These are phyloP conservation scores for Lithobates sylvaticus DNA, from an alignment of 2,797 vertebrate species.

Conservation along the genomic window DNA sequence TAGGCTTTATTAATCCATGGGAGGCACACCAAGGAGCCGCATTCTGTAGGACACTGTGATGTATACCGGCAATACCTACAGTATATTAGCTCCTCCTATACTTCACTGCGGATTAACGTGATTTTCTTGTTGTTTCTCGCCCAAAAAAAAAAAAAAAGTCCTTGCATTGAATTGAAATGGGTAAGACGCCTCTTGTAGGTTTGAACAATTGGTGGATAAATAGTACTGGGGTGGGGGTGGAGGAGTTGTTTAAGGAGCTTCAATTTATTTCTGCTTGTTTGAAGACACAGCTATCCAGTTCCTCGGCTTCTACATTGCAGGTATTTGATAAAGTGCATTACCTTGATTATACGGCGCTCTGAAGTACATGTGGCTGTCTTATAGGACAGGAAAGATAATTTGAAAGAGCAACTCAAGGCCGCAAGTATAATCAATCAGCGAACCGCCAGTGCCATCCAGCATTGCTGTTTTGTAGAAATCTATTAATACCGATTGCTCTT, in stretches of 20 bases:
- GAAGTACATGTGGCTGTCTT: neutral
- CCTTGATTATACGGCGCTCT: neutral
- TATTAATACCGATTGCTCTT: too few species aligned
- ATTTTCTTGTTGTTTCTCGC: neutral
- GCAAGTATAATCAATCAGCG: too few species aligned
- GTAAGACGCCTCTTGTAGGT: neutral
- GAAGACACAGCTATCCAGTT: neutral
- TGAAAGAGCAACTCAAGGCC: too few species aligned
- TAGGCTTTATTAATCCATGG: neutral
- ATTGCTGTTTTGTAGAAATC: too few species aligned
- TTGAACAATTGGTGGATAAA: neutral
- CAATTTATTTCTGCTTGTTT: neutral
- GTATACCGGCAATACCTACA: neutral
- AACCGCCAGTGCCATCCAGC: too few species aligned
- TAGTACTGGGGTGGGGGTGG: neutral
- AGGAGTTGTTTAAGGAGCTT: neutral
- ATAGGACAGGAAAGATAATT: too few species aligned
- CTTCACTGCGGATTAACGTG: neutral
- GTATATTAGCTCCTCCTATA: neutral
- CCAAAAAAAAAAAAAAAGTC: neutral
- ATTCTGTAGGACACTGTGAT: neutral
- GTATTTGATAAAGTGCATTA: slow-evolving; percentile 1
- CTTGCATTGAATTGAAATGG: neutral
- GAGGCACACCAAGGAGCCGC: neutral
- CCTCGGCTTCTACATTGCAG: neutral